These are phyloP conservation scores for Dicycla oo DNA, from an alignment of 2,888 invertebrate species.

Conservation along the genomic window DNA sequence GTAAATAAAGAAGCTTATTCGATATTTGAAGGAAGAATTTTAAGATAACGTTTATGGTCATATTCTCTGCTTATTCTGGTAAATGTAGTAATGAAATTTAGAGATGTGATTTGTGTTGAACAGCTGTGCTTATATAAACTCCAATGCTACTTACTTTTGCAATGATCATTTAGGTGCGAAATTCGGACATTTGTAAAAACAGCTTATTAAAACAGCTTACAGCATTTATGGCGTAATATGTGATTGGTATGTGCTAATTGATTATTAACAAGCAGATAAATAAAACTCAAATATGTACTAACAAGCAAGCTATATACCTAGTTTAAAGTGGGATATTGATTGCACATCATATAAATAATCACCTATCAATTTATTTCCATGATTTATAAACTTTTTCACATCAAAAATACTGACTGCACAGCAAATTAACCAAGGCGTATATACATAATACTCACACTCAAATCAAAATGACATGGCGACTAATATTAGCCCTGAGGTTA, in stretches of 20 bases:
- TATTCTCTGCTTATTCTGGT: slow-evolving; percentile 32
- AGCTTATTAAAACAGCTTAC: slow-evolving; percentile 10
- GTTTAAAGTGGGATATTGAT: too few relatives aligned
- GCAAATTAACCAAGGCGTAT: too few relatives aligned
- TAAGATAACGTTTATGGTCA: neutral
- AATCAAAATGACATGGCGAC: too few relatives aligned
- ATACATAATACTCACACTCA: too few relatives aligned
- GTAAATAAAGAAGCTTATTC: slow-evolving; percentile 61
- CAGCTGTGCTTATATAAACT: neutral
- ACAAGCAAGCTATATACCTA: slow-evolving; percentile 9
- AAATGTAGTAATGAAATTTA: slow-evolving; percentile 26
- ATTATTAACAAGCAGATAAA: slow-evolving; percentile 20
- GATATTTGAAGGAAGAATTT: slow-evolving; percentile 32
- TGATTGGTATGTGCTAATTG: slow-evolving; percentile 18
- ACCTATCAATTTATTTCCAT: too few relatives aligned
- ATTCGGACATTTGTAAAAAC: neutral
- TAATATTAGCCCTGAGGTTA: too few relatives aligned
- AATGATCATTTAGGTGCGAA: slow-evolving; percentile 1
- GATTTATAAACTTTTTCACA: too few relatives aligned
- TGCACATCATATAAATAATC: too few relatives aligned
- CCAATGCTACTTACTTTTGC: neutral
- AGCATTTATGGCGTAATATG: neutral
- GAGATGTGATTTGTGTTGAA: slow-evolving; percentile 11
- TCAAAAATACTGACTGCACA: too few relatives aligned
- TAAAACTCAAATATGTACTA: slow-evolving; percentile 25